Base-by-base conservation (phyloP, 2,113 vertebrate genomes). In the Blennius ocellaris region DNA sequence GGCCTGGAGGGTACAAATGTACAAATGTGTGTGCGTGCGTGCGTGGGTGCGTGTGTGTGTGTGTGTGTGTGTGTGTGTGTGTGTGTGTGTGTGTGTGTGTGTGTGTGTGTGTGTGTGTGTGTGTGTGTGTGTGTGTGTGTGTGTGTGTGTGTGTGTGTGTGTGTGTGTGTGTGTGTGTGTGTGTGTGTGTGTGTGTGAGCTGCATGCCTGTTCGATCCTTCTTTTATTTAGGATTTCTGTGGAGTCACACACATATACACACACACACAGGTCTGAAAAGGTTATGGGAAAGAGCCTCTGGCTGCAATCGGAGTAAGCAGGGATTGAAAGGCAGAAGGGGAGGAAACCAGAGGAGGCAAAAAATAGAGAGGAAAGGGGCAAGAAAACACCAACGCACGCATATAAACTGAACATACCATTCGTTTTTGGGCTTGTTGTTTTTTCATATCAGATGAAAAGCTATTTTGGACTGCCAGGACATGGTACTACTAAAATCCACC, bases 281-380 rank as follows among this genome's bases (percentile, higher is more conserved):
- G 80, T 87, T 89, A 84, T 90, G 86, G 83, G 86, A 85, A 89
- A 54, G 12, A 86, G 72, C 73, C 50, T 71, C 85, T 83, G 76
- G 83, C 78, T 53, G 7, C 57, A 68, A 48, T 58, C 53, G 45
- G 21, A 49, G 50, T 11, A 48, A 30, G 4, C 45, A 61, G 68
- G 44, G 16, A 62, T 50, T 8, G 47, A 72, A 48, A 55, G 4
- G 21, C 21, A 30, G 21, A 30, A 30, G 21, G 21, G 21, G 21
- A 30, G 21, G 21, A 30, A 30, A 30, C 21, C 49, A 67, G 52
- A 66, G 17, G 74, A 67, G 15, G 30, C 58, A 75, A 44, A 16
- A 71, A 44, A 59, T 2, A 40, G 51, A 51, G 53, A 15, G 47
- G n/a, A 30, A 73, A 76, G 48, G 38, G 30, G 15, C 53, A 47